Base-by-base conservation (phyloP, 2,888 invertebrate species). In the Leptopterna dolabrata region DNA sequence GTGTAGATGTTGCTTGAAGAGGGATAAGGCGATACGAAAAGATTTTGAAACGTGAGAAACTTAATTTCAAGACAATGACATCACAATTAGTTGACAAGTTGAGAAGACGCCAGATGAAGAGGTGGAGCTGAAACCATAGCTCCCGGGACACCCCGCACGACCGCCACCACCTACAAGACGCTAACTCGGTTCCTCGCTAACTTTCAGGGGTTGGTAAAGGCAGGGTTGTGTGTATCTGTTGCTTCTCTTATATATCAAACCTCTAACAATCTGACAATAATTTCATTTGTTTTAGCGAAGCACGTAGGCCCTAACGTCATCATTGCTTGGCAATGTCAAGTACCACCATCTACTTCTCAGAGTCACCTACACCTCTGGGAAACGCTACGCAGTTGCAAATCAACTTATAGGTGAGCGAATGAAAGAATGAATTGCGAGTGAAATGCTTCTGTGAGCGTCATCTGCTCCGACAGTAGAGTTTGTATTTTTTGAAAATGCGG, bases 231-330 rank as follows among this genome's bases (percentile, higher is more conserved):
- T 82, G 27, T 82, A 63, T 82, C 82, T 70, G 27, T 82, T 63
- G 55, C 55, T 16, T 36, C 36, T 63, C 45, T 70, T 63, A 82
- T 70, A 51, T 70, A 63, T 82, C 82, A 82, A 82, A 82, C 82
- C 82, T 29, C 82, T 82, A 82, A 82, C 55, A 29, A 82, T 29
- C 82, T 82, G 63, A 82, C 55, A 29, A 82, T 82, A 82, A 82
- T 82, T 82, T 63, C 63, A 82, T 82, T 82, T 70, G 82, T 82
- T 63, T 82, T 63, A 82, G 29, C 29, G 55, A 41, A 63, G 76
- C 76, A 76, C 41, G 76, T 76, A 76, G 41, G 45, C 43, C 36
- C 13, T 76, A 76, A 76, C 76, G 41, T 76, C n/a, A 76, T 76
- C 36, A 76, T 76, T 76, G 43, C 43, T 14, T 13, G 16, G 19